Evolutionary conservation across 2,888 invertebrate species (phyloP), one percentile per base, ranked within the genome.

Genomic region (Drosophila kambysellisi): DNA sequence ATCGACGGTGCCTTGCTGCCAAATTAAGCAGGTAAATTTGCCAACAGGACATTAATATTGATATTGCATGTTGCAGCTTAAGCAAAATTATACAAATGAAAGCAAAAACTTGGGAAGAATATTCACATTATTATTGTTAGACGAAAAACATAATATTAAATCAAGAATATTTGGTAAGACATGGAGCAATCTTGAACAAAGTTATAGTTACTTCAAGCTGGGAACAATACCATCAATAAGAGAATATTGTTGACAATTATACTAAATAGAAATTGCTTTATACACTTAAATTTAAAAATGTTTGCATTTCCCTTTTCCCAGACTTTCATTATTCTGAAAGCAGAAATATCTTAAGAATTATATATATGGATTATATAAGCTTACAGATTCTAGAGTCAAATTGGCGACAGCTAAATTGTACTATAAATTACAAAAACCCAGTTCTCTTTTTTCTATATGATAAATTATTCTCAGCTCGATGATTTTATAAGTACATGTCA

Each of bases 1-100:
- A 51, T 59, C 63, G 69, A 63, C 65, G 61, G 9, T 32, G 41
- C 11, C 50, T 20, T 17, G 62, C 62, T 74, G 69, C 56, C 69
- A 82, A 82, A 82, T 82, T 76, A 81, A 74, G 68, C 71, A 82
- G 81, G 64, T 79, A 53, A 58, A 70, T 54, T 54, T 70, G 69
- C 66, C 66, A 60, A 65, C 56, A 63, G 25, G 54, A 35, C 53
- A 79, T 76, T 71, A 69, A 37, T 57, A 79, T 69, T 71, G 71
- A 78, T 70, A 77, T 66, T 66, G 64, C 60, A 61, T 41, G 54
- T 61, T 48, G 50, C 51, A 61, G 32, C 68, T 64, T 58, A 68
- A 52, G 54, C 50, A 41, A 64, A 79, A 59, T 52, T 41, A 78
- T 41, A 25, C 46, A 48, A 41, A 46, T 50, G 30, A 60, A 61